Percentiles rank a stretch among this genome's conserved stretches.
Evolutionary conservation across 2,797 vertebrate species (phyloP).

Genomic region (Erithacus rubecula): DNA sequence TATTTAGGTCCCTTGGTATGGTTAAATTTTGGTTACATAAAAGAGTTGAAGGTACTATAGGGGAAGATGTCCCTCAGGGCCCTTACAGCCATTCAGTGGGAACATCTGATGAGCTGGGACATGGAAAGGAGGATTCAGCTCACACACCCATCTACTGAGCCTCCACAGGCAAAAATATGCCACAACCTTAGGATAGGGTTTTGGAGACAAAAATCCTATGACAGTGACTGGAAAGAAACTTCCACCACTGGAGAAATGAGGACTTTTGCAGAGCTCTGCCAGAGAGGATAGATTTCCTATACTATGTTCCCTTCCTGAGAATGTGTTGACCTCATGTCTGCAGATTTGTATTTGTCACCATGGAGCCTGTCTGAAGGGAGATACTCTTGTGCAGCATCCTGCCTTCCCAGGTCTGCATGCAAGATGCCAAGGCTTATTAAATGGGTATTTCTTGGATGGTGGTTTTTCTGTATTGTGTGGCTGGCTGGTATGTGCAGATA

Average conservation of each 20-base stretch:
- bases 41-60: neutral
- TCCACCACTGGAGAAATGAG: neutral
- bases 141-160: neutral
- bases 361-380: neutral
- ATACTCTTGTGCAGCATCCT: neutral
- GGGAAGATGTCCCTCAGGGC: fast-evolving
- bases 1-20: neutral
- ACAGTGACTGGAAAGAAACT: neutral
- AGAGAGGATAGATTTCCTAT: neutral
- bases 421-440: conserved; percentile 21
- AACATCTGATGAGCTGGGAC: neutral
- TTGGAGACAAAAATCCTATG: neutral
- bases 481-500: conserved; percentile 49
- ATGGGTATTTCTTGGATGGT: conserved; percentile 32
- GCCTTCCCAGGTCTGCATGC: neutral
- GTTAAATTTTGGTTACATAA: neutral
- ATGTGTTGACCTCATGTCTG: neutral
- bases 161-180: neutral
- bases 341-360: neutral
- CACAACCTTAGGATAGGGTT: neutral
- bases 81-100: neutral
- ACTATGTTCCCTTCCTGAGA: neutral
- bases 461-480: conserved; percentile 23
- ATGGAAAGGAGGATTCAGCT: neutral
- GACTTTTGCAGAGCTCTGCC: neutral